These are phyloP conservation scores for Bombylius discolor DNA, from an alignment of 2,888 invertebrate species.

Conservation along the genomic window DNA sequence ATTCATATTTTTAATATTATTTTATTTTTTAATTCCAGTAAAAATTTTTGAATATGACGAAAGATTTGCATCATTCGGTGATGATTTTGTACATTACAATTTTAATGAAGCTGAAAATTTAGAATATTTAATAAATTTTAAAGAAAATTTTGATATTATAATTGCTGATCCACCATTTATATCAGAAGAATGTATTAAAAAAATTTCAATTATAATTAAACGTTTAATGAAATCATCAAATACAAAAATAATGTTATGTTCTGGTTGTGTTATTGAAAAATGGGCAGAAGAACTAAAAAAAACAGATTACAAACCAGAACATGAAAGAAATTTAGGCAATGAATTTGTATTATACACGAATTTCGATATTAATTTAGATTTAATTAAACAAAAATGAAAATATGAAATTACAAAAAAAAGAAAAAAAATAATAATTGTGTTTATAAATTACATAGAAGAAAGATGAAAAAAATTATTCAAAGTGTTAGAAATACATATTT, in stretches of 20 bases:
- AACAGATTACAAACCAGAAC: constrained; percentile 63
- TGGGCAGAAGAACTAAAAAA: constrained; percentile 49
- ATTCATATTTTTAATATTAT: neutral
- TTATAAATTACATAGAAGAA: too few relatives aligned
- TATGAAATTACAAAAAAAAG: constrained; percentile 1
- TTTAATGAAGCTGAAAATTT: constrained; percentile 69
- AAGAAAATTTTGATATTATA: constrained; percentile 59
- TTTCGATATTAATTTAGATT: constrained; percentile 51
- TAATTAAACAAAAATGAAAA: constrained; percentile 17
- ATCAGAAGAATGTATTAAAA: constrained; percentile 79
- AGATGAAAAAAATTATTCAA: too few relatives aligned
- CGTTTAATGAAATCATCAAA: constrained; percentile 45
- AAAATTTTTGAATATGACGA: constrained; percentile 72
- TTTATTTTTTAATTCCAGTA: constrained; percentile 40
- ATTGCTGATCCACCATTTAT: constrained; percentile 93
- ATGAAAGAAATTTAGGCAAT: constrained; percentile 82
- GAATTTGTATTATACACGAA: constrained; percentile 86
- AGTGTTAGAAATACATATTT: too few relatives aligned
- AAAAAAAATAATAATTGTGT: too few relatives aligned
- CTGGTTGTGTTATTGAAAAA: constrained; percentile 68
- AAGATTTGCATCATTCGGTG: constrained; percentile 64
- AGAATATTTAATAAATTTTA: constrained; percentile 38
- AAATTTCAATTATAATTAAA: constrained; percentile 65
- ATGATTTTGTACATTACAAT: constrained; percentile 76
- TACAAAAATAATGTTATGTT: constrained; percentile 50